Percentiles rank a stretch among this genome's conserved stretches.
phyloP scores from a whole-genome alignment of 1,140 invertebrate species.

The Drosophila ercepeae region DNA sequence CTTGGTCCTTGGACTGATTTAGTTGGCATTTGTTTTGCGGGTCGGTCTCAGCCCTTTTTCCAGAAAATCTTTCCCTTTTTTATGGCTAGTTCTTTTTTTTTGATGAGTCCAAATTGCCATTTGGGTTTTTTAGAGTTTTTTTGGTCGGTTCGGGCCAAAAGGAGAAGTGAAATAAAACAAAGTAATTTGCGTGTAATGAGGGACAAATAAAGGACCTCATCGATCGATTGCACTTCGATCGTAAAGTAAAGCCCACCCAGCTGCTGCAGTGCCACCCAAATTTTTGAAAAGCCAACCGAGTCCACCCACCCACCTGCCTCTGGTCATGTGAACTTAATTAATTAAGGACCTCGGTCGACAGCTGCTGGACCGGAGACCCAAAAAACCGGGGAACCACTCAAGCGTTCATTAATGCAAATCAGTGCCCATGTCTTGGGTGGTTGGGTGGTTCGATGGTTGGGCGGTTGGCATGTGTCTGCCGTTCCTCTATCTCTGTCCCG shows the following conservation, averaged over 20 bases:
- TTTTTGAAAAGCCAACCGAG: not conserved
- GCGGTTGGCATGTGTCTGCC: slow-evolving; percentile 23
- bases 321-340: slow-evolving; percentile 80
- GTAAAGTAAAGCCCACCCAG: not conserved
- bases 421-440: slow-evolving; percentile 71
- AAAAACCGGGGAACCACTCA: slow-evolving; percentile 70
- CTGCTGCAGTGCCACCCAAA: not conserved
- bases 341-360: slow-evolving; percentile 75
- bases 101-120: slow-evolving; percentile 39
- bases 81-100: slow-evolving; percentile 18
- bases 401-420: slow-evolving; percentile 80
- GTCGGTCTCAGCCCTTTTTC: slow-evolving; percentile 2
- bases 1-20: slow-evolving; percentile 6
- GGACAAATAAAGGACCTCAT: slow-evolving; percentile 44
- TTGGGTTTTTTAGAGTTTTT: slow-evolving; percentile 2
- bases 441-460: not conserved
- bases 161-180: slow-evolving; percentile 60
- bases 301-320: slow-evolving; percentile 12
- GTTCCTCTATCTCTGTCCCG: not conserved
- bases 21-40: slow-evolving; percentile 46
- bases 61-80: not conserved
- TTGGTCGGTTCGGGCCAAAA: not conserved
- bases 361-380: slow-evolving; percentile 63
- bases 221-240: slow-evolving; percentile 67
- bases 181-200: slow-evolving; percentile 70